Evolutionary conservation across 1,140 invertebrate species (phyloP).

Genomic region (Drosophila parabipectinata): DNA sequence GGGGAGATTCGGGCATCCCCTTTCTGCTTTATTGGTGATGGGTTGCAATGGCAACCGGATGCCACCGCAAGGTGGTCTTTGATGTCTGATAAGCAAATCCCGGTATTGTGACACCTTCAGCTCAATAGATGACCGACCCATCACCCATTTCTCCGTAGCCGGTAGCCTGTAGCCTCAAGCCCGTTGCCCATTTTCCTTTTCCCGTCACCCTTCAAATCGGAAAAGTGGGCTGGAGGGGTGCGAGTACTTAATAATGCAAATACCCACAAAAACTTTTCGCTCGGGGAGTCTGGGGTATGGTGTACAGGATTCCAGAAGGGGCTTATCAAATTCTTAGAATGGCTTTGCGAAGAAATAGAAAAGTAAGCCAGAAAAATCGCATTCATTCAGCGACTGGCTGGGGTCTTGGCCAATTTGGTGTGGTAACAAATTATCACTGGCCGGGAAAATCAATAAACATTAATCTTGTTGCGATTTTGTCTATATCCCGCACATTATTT

Average conservation of each 20-base stretch:
- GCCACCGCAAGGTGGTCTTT: conserved; percentile 47
- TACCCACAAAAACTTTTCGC: conserved; percentile 59
- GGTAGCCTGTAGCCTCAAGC: background rate
- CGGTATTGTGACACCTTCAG: conserved; percentile 40
- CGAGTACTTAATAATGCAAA: conserved; percentile 59
- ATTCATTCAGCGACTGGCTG: conserved; percentile 18
- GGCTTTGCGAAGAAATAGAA: conserved; percentile 71
- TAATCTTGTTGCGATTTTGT: conserved; percentile 78
- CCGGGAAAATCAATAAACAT: conserved; percentile 77
- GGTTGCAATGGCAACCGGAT: conserved; percentile 43
- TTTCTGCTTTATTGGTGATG: background rate
- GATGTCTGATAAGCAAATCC: conserved; percentile 53
- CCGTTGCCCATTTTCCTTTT: conserved; percentile 9
- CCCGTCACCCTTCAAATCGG: conserved; percentile 11
- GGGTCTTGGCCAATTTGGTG: conserved; percentile 28
- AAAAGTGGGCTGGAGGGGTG: conserved; percentile 8
- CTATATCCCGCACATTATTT: conserved; percentile 71
- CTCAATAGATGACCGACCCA: conserved; percentile 36
- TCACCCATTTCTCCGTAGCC: background rate
- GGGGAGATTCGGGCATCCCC: background rate
- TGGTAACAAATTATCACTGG: conserved; percentile 62
- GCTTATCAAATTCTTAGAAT: conserved; percentile 71
- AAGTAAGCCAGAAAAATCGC: conserved; percentile 67
- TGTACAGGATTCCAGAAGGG: conserved; percentile 49
- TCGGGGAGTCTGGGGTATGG: background rate